Evolutionary conservation across 2,113 vertebrate species (phyloP).

Genomic region (Struthio camelus): DNA sequence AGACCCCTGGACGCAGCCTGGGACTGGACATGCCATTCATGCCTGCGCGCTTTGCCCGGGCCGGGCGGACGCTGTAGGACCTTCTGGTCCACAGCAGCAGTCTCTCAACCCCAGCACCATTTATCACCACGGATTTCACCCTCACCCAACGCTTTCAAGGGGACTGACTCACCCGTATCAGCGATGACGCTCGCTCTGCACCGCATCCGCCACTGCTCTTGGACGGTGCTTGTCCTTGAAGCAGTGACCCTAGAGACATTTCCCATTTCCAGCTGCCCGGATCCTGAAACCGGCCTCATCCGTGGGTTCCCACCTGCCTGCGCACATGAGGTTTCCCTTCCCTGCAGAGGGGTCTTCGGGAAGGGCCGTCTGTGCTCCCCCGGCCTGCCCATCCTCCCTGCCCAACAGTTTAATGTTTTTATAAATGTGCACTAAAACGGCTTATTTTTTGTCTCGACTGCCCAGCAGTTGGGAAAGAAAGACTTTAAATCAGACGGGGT

Average conservation of each 20-base stretch:
- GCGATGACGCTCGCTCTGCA: too few species aligned
- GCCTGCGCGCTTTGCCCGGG: background rate
- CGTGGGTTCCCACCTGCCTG: background rate
- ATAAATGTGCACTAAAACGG: background rate
- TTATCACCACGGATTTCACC: background rate
- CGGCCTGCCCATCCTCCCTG: background rate
- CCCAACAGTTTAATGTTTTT: background rate
- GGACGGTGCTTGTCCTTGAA: background rate
- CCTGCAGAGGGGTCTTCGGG: background rate
- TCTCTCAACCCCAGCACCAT: background rate
- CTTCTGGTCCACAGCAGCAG: background rate
- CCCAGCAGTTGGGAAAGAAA: background rate
- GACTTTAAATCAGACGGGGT: background rate
- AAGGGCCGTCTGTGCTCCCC: background rate
- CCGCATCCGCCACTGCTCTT: too few species aligned
- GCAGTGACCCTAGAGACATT: background rate
- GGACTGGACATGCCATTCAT: too few species aligned
- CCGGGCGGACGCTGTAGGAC: too few species aligned
- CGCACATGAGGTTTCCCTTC: background rate
- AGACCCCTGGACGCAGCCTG: background rate
- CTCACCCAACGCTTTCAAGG: background rate
- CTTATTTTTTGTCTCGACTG: background rate
- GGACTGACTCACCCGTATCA: background rate
- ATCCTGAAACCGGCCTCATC: background rate
- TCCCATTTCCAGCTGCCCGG: background rate